Evolutionary conservation across 2,113 vertebrate genomes (phyloP), one percentile per base, ranked within the genome.

Genomic region (Dipodomys ordii): DNA sequence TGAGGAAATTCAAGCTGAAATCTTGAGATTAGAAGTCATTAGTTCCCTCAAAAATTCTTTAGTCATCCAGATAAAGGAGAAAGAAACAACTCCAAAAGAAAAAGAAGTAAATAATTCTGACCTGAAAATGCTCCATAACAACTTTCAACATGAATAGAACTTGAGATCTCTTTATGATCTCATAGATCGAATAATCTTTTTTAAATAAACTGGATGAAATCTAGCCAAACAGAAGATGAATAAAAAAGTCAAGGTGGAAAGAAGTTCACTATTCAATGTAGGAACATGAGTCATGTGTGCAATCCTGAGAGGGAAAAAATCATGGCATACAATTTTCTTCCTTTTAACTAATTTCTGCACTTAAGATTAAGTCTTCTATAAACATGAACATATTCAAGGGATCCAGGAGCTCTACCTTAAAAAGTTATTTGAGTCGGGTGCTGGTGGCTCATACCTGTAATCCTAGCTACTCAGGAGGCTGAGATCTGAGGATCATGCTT

Each of bases 31-130:
- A 77, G 79, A 94, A 82, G 15, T 22, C 11, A 49, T 49, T 49
- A 49, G 49, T 62, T 39, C 62, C 46, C 94, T 91, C n/a, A 28
- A 76, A 19, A 89, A 94, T 87, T 68, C 85, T 90, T 83, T 77
- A 83, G 32, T 64, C 67, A 88, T 72, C 15, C 35, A 88, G n/a
- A 86, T 35, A 93, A 85, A 35, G 13, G 15, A 1, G 10, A 6
- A n/a, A 62, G 7, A 72, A 64, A 25, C 16, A 60, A 28, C 78
- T 86, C 69, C 28, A 92, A 73, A 88, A 93, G 35, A 73, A 69
- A 68, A 90, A 67, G 18, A 72, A 67, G 57, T 19, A 27, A 28
- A 46, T 68, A 71, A 79, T 27, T 20, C n/a, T 78, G 57, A 49
- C 60, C 2, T 79, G 39, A 77, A 23, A 84, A 18, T 83, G 72